Evolutionary conservation across 2,888 invertebrate species (phyloP), one percentile per base, ranked within the genome.

Genomic region (Smittia aterrima): DNA sequence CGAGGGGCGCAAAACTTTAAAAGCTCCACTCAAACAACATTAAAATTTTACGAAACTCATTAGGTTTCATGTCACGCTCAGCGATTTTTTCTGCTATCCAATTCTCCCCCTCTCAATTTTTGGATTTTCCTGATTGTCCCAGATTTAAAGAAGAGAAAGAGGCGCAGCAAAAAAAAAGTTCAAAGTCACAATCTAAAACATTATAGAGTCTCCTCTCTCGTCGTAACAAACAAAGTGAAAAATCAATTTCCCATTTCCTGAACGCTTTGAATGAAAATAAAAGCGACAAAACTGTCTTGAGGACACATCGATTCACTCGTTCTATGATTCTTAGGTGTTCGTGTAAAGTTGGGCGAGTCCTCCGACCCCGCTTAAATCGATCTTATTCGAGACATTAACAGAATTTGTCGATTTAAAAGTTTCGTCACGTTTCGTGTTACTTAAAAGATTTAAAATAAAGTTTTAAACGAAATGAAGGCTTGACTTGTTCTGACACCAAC

Each of bases 181-280:
- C 70, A 70, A 70, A 70, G 70, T 70, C 54, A 70, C 53, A 54
- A 24, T 41, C 18, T 7, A 53, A 54, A 13, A 70, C 13, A 25
- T 18, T 13, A 53, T 13, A 70, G 22, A 70, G 41, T 11, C 70
- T n/a, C n/a, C n/a, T n/a, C n/a, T 53, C 70, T 70, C 22, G 53
- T 16, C 54, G 16, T 22, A 41, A 24, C 54, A 47, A 32, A 32
- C 24, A 68, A n/a, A 38, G 41, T 20, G 53, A 27, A 70, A 70
- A 70, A 70, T 54, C 54, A 53, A 70, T 54, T 70, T 70, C 53
- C 70, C 22, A 24, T 70, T 70, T 25, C 70, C 25, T 20, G 16
- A 40, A 32, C 24, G 70, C 70, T 70, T 70, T 70, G 47, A 70
- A 27, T 53, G 70, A 32, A 24, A 22, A 68, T 68, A 68, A 68